phyloP scores from a whole-genome alignment of 2,797 vertebrate species.

The Spea hammondii region DNA sequence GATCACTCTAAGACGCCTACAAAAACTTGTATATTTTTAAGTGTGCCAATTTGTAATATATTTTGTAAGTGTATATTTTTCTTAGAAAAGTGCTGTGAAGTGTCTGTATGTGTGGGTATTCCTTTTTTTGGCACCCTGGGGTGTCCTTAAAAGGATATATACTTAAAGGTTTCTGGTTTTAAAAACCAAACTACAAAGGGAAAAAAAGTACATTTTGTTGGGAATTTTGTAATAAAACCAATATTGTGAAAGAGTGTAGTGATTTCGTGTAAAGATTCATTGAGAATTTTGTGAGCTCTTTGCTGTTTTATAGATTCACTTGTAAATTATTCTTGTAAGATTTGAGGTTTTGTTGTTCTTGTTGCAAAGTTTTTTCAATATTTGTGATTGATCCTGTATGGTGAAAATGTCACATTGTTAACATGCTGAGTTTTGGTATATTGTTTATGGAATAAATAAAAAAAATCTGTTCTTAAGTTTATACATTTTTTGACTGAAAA shows the following conservation, averaged over 20 bases:
- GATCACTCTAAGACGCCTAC: constrained; percentile 97
- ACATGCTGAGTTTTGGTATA: constrained; percentile 99
- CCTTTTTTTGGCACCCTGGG: constrained; percentile 96
- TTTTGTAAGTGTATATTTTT: constrained; percentile 99
- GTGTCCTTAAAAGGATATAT: constrained; percentile 99
- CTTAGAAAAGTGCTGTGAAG: constrained; percentile 99
- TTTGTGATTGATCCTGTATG: constrained; percentile 99
- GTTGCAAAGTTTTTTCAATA: constrained; percentile 99
- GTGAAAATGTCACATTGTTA: constrained; percentile 99
- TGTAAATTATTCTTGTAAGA: constrained; percentile 99
- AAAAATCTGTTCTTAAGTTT: constrained; percentile 92
- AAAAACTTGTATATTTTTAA: constrained; percentile 99
- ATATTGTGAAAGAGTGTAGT: constrained; percentile 99
- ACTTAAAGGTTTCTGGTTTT: constrained; percentile 99
- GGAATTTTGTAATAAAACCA: constrained; percentile 99
- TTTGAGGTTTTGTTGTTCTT: constrained; percentile 98
- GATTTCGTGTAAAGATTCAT: constrained; percentile 94
- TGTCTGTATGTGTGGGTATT: constrained; percentile 97
- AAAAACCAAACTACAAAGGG: constrained; percentile 99
- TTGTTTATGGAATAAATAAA: constrained; percentile 99
- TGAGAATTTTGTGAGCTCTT: constrained; percentile 99
- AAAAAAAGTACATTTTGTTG: constrained; percentile 96
- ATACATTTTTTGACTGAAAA: constrained; percentile 9
- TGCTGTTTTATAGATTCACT: constrained; percentile 99
- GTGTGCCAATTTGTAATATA: constrained; percentile 99